Evolutionary conservation across 2,113 vertebrate species (phyloP), one percentile per base, ranked within the genome.

Genomic region (Pica pica): DNA sequence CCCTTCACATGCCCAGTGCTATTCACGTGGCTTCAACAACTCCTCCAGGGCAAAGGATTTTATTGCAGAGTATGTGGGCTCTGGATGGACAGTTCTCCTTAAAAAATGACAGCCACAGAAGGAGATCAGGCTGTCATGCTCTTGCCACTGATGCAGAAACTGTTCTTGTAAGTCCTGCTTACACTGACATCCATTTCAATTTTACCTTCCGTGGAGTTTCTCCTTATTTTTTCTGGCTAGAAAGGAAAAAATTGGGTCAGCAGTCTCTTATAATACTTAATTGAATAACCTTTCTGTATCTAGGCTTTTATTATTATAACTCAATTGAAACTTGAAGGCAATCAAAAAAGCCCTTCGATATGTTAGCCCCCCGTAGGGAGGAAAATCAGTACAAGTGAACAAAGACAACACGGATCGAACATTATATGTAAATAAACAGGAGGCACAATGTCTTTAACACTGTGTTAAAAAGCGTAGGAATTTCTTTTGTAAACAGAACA

Each of bases 401-500:
- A 61, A 86, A 95, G 86, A 82, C 76, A 93, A 85, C 89, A 71
- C 6, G 3, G 64, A 94, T 91, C 1, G 8, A 93, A 73, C 77
- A 73, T 96, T 85, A 75, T 39, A 83, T 89, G 93, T 95, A 93
- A 97, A 92, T 93, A 96, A 94, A 93, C 94, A 94, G 93, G 90
- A 97, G 96, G 93, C 11, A 24, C 87, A 67, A 52, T 81, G 59
- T 93, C 91, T 93, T 94, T 94, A 94, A 71, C 52, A 13, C 67
- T 55, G 33, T 55, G 87, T 83, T 96, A 57, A 94, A 94, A 94
- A 83, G 92, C 64, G 0, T 46, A 91, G 91, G 93, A 96, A 96
- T 95, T 96, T 85, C 74, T 94, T 94, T 89, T 86, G 91, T 97
- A 95, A 97, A 95, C 94, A 96, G 87, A 96, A 94, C 70, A 68